Percentiles rank a stretch among this genome's conserved stretches.
Conservation (phyloP, 1,140 invertebrate genomes). For the Chrysomallon squamiferum region DNA sequence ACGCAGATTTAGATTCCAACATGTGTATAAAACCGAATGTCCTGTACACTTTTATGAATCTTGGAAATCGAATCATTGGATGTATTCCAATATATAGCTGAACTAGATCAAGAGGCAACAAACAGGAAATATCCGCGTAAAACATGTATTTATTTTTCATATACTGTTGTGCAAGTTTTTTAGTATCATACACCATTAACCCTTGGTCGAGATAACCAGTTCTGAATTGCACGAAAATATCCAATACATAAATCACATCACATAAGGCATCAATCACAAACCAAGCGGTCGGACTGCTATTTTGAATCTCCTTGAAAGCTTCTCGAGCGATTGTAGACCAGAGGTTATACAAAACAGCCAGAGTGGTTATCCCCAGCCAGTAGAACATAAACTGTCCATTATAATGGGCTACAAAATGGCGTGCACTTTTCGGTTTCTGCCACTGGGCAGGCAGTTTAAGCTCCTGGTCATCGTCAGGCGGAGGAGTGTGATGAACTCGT, state of each 20-base stretch:
- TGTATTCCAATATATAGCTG: slow-evolving; percentile 67
- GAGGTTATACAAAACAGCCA: slow-evolving; percentile 91
- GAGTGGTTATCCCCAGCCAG: slow-evolving; percentile 88
- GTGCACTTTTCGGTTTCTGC: slow-evolving; percentile 17
- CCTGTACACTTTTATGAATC: slow-evolving; percentile 80
- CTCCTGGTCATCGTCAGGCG: slow-evolving; percentile 20
- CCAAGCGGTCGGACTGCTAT: slow-evolving; percentile 73
- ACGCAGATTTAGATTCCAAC: slow-evolving; percentile 92
- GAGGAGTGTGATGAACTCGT: slow-evolving; percentile 11
- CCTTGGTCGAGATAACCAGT: slow-evolving; percentile 97
- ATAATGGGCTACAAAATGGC: slow-evolving; percentile 81
- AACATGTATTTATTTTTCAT: slow-evolving; percentile 80
- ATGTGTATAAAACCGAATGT: slow-evolving; percentile 94
- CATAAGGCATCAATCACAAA: slow-evolving; percentile 80
- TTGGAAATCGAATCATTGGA: slow-evolving; percentile 64
- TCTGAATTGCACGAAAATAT: slow-evolving; percentile 88
- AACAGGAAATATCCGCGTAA: slow-evolving; percentile 80
- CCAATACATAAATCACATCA: slow-evolving; percentile 85
- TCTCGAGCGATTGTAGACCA: slow-evolving; percentile 95
- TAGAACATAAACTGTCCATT: slow-evolving; percentile 96
- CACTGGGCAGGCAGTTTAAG: slow-evolving; percentile 61
- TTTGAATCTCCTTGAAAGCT: slow-evolving; percentile 88
- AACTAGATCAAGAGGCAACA: slow-evolving; percentile 87
- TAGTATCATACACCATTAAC: slow-evolving; percentile 89
- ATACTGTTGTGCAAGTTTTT: slow-evolving; percentile 89